Evolutionary conservation across 1,140 invertebrate species (phyloP).

Genomic region (Patella vulgata): DNA sequence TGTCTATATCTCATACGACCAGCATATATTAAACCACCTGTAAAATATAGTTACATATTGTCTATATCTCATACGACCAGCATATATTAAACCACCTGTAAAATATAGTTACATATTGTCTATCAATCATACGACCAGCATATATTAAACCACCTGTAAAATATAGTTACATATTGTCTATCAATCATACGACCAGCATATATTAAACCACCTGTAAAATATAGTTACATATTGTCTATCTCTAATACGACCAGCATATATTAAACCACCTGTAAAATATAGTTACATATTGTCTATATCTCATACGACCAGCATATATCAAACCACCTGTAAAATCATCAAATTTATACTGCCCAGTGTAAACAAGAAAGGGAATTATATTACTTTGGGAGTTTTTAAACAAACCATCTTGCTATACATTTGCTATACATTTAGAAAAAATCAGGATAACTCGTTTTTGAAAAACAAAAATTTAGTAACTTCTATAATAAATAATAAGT

Average conservation of each 20-base stretch:
- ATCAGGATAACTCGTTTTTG: no score
- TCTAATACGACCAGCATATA: conserved; percentile 60
- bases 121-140: conserved; percentile 57
- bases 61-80: conserved; percentile 53
- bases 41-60: conserved; percentile 48
- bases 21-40: conserved; percentile 60
- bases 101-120: conserved; percentile 48
- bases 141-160: conserved; percentile 57
- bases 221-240: conserved; percentile 58
- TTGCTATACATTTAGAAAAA: no score
- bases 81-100: conserved; percentile 58
- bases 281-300: conserved; percentile 54
- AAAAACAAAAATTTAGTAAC: no score
- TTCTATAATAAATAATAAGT: no score
- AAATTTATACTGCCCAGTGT: no score
- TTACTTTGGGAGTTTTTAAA: no score
- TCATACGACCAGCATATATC: conserved; percentile 59
- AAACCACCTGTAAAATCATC: conserved; percentile 53
- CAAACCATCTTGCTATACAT: no score
- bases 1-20: conserved; percentile 51
- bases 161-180: conserved; percentile 58
- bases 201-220: conserved; percentile 55
- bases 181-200: conserved; percentile 61
- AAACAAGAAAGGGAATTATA: no score
- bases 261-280: conserved; percentile 59